phyloP scores from a whole-genome alignment of 2,797 vertebrate genomes.

The Gouania willdenowi region DNA sequence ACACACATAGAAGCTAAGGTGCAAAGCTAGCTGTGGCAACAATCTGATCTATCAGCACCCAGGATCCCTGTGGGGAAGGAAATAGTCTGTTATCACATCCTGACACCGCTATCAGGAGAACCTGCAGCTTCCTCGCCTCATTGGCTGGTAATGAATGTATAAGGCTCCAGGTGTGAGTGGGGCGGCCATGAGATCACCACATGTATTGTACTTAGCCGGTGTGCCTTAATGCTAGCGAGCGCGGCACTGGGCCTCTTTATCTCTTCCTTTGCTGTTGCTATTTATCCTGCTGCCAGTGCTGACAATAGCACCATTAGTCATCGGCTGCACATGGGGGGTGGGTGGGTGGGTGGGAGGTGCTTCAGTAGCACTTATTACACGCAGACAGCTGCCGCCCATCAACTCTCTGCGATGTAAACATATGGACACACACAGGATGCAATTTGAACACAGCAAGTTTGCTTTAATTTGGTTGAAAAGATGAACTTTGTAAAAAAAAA shows the following conservation, averaged over 20 bases:
- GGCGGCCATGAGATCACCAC: conserved; percentile 37
- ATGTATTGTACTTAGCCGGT: conserved; percentile 58
- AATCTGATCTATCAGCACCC: conserved; percentile 9
- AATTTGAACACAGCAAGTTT: no score
- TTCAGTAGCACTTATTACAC: conserved; percentile 53
- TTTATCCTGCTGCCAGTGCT: conserved; percentile 74
- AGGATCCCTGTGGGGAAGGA: conserved; percentile 1
- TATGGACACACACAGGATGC: conserved; percentile 9
- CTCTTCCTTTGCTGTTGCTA: conserved; percentile 63
- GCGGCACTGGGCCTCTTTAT: conserved; percentile 52
- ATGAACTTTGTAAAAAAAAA: no score
- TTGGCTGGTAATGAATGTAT: conserved; percentile 58
- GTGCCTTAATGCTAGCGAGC: conserved; percentile 35
- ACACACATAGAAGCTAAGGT: no score
- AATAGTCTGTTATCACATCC: conserved; percentile 42
- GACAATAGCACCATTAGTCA: conserved; percentile 74
- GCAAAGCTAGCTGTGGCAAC: no score
- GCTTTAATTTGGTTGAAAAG: no score
- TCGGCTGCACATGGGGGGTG: conserved; percentile 41
- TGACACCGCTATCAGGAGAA: conserved; percentile 7
- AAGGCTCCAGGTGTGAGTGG: conserved; percentile 8
- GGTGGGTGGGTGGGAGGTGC: background rate
- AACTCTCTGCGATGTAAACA: conserved; percentile 28
- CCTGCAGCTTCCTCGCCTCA: conserved; percentile 14
- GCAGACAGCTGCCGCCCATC: conserved; percentile 33